Percentiles rank a stretch among this genome's conserved stretches.
Evolutionary conservation across 2,888 invertebrate species (phyloP).

Genomic region (Nemapogon koenigi): DNA sequence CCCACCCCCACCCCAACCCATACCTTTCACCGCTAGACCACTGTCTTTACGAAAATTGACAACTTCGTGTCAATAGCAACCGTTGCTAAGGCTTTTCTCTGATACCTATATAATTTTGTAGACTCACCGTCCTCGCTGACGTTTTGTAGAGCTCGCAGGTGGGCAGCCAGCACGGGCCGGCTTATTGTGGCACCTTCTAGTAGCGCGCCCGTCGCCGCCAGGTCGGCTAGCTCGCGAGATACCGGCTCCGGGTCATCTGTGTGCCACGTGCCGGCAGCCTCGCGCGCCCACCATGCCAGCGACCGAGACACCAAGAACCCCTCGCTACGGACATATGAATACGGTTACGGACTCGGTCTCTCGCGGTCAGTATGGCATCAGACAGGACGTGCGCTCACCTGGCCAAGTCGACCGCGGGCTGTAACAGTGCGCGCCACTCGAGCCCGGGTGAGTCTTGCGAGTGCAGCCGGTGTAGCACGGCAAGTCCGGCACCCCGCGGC

Average conservation of each 20-base stretch:
- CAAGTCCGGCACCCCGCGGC: slow-evolving; percentile 18
- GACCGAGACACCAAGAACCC: slow-evolving; percentile 32
- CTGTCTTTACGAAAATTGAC: no score
- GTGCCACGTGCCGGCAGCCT: slow-evolving; percentile 18
- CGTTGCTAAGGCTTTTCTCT: no score
- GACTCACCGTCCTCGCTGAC: slow-evolving; percentile 39
- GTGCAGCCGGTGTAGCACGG: slow-evolving; percentile 34
- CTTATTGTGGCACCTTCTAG: slow-evolving; percentile 19
- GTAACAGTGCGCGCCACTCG: slow-evolving; percentile 35
- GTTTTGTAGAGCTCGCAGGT: slow-evolving; percentile 56
- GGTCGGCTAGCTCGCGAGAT: slow-evolving; percentile 14
- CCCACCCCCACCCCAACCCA: no score
- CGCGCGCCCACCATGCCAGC: slow-evolving; percentile 20
- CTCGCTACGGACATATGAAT: slow-evolving; percentile 21
- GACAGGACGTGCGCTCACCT: slow-evolving; percentile 20
- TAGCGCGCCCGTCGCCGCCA: slow-evolving; percentile 31
- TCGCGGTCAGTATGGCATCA: not conserved
- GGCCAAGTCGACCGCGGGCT: slow-evolving; percentile 33
- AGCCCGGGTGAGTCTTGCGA: no score
- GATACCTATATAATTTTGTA: no score
- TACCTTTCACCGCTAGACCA: no score
- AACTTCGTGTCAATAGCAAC: no score
- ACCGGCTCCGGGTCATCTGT: no score
- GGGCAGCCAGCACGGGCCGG: slow-evolving; percentile 56
- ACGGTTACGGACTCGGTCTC: not conserved